A percentile compares a stretch with the other conserved stretches of the same genome.
Conservation (phyloP, 2,113 vertebrate species). For the Vicugna pacos region DNA sequence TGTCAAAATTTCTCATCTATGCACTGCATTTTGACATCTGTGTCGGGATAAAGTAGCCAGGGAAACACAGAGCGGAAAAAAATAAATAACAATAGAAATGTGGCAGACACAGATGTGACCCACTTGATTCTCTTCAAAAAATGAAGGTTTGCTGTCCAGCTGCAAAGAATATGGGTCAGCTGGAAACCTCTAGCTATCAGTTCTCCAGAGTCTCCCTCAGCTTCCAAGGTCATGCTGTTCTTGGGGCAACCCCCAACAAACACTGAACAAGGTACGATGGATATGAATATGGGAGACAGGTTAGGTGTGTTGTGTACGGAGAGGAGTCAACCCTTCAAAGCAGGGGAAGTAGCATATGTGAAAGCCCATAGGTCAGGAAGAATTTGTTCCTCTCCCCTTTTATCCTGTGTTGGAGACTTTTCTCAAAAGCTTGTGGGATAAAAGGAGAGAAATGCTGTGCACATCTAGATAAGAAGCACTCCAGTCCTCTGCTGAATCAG, state of each 20-base stretch:
- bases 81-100: neutral
- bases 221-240: neutral
- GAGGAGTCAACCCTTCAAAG: neutral
- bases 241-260: neutral
- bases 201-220: too few species aligned
- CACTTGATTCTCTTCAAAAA: neutral
- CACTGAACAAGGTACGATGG: neutral
- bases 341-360: neutral
- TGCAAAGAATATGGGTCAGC: neutral
- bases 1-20: neutral
- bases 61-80: neutral
- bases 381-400: neutral
- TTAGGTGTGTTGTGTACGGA: rapidly evolving
- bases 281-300: neutral
- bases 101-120: neutral
- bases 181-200: neutral
- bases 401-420: neutral
- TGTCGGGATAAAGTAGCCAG: neutral
- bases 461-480: neutral
- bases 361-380: neutral
- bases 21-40: neutral
- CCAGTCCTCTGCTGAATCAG: neutral
- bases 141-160: neutral
- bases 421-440: neutral
- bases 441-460: neutral